Base-by-base conservation (phyloP, 2,888 invertebrate genomes). In the Tiphia femorata region DNA sequence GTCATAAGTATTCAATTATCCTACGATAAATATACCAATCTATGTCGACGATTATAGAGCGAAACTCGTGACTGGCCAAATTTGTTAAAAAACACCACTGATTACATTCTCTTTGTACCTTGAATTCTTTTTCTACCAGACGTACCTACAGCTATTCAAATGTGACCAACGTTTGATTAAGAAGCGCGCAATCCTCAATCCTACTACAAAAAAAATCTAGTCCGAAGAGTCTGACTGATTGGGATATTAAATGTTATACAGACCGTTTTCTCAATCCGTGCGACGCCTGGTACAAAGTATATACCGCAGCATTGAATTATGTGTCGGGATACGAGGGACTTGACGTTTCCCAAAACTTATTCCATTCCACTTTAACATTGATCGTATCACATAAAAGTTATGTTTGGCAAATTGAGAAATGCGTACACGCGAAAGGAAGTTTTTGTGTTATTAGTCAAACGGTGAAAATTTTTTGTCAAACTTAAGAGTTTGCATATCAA, bases 141-240 rank as follows among this genome's bases (percentile, higher is more conserved):
- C 64, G 62, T 69, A 67, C 64, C 61, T 66, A 62, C 67, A 66
- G 68, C 67, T 72, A 64, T 65, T 73, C 72, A 70, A 68, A 70
- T 64, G 67, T 70, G 72, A 70, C 65, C 59, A 67, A 58, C 69
- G 72, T 72, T 73, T 66, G 61, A 58, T 59, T 57, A 65, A 64
- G 48, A 63, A 67, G 38, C 66, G 62, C 63, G 53, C 60, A 67
- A 70, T 64, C 67, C n/a, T 66, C 63, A 61, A 65, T 68, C 52
- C 62, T 58, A 64, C 60, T 60, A 46, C 42, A 35, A 25, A 49
- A 44, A 29, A 72, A 74, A 75, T 77, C 75, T 77, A 77, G 73
- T 77, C 76, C 56, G 67, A 75, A 70, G 67, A 69, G 73, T 72
- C 61, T 68, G 73, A 75, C 69, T 69, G 72, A 70, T 67, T 65